Conservation (phyloP, 1,140 invertebrate species). For the Leucophenga varia region DNA sequence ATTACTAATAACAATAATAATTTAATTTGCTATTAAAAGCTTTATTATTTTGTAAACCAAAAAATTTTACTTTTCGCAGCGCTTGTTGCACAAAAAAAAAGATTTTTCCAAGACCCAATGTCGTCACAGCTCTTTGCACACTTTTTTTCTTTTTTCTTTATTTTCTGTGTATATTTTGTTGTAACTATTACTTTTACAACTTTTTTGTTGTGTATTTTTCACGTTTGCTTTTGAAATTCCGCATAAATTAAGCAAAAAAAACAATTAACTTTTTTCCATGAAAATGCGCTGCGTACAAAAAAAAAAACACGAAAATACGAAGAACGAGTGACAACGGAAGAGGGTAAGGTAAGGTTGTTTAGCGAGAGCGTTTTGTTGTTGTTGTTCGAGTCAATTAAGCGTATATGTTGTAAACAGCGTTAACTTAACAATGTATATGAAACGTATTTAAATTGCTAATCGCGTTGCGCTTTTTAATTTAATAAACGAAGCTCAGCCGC, state of each 20-base stretch:
- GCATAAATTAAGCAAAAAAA: conserved; percentile 31
- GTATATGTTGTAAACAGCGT: too few species aligned
- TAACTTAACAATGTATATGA: too few species aligned
- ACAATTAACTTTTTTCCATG: conserved; percentile 27
- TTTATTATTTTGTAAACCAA: conserved; percentile 1
- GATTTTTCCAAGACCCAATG: too few species aligned
- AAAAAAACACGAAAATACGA: too few species aligned
- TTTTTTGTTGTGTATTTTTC: conserved; percentile 27
- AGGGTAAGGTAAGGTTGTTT: too few species aligned
- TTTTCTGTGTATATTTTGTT: conserved; percentile 14
- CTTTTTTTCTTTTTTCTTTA: conserved; percentile 27
- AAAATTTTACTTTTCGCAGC: conserved; percentile 1
- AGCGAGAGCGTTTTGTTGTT: too few species aligned
- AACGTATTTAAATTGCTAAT: too few species aligned
- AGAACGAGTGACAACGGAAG: too few species aligned
- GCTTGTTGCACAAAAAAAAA: too few species aligned
- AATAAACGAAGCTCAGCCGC: too few species aligned
- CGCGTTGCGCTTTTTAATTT: too few species aligned
- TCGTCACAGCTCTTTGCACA: conserved; percentile 49
- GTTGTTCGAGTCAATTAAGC: too few species aligned
- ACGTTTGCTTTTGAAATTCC: conserved; percentile 23
- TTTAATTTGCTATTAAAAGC: conserved; percentile 26
- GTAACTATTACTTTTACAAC: conserved; percentile 7
- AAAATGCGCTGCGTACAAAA: conserved; percentile 21
- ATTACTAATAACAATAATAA: conserved; percentile 21